Conservation (phyloP, 1,140 invertebrate species). For the Drosophila nasuta region DNA sequence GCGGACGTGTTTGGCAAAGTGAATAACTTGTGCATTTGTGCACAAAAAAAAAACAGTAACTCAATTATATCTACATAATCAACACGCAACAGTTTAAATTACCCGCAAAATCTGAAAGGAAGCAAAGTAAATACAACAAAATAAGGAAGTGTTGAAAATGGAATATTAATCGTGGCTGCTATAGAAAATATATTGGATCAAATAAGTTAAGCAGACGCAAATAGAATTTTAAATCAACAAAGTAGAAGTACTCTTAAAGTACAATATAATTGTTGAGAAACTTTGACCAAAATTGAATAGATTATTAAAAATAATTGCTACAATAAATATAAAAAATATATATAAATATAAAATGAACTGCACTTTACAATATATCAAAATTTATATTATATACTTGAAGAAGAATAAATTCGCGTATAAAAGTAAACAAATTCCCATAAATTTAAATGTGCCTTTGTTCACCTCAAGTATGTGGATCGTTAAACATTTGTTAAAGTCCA, state of each 20-base stretch:
- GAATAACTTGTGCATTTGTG: neutral
- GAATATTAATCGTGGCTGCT: neutral
- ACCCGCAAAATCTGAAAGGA: neutral
- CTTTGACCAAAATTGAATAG: neutral
- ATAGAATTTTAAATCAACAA: no score
- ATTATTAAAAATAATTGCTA: neutral
- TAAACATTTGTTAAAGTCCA: neutral
- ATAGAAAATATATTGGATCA: neutral
- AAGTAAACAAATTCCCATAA: neutral
- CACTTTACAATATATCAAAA: neutral
- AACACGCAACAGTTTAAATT: neutral
- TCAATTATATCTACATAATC: slow-evolving; percentile 1
- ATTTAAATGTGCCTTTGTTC: slow-evolving; percentile 8
- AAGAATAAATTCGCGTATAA: neutral
- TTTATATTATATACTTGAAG: neutral
- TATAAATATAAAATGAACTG: neutral
- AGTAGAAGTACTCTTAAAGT: no score
- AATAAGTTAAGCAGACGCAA: neutral
- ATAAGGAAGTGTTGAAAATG: neutral
- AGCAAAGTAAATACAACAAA: slow-evolving; percentile 4
- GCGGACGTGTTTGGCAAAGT: slow-evolving; percentile 36
- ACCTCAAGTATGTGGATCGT: no score
- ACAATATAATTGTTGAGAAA: neutral
- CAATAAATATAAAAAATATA: neutral
- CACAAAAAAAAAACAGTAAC: neutral